Base-by-base conservation (phyloP, 2,797 vertebrate species). In the Psittacula echo region DNA sequence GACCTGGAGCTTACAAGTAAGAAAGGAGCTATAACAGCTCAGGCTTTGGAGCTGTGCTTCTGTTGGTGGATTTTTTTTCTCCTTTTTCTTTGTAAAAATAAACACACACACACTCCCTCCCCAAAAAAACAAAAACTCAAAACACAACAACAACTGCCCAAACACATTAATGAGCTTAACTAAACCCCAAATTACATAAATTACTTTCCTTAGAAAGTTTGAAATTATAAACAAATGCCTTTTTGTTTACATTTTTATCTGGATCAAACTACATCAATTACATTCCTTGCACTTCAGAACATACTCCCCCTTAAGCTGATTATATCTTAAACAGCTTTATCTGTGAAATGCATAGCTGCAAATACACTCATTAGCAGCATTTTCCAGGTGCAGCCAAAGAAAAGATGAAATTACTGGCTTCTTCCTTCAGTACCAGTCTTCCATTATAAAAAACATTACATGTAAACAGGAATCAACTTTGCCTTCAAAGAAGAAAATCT, bases 261-360 rank as follows among this genome's bases (percentile, higher is more conserved):
- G 19, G 15, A 60, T 87, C 84, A 94, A 95, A 93, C 44, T 73
- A 37, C 41, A 89, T 62, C 73, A 93, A n/a, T 93, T 81, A 93
- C 23, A 45, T 48, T 75, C 32, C 34, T 87, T 91, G 34, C 50
- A 47, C 91, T 97, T 95, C 81, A 86, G 82, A 89, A 90, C 91
- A 87, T 41, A 77, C 54, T 26, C 90, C 62, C 51, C 39, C 72
- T 94, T 83, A 86, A 95, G 37, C 27, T 13, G 13, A 90, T 96
- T 83, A 51, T 87, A 86, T 51, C 51, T 86, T 85, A 85, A 95
- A 90, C 30, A 86, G 44, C 66, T 95, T 85, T 88, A 75, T 60
- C 70, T 95, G 90, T 95, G 90, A 95, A 95, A 97, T 90, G 86
- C 78, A 83, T 73, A 91, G 74, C 56, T 93, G 66, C 44, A 89